phyloP scores from a whole-genome alignment of 23 tunicate genomes.

The Clavelina lepadiformis region DNA sequence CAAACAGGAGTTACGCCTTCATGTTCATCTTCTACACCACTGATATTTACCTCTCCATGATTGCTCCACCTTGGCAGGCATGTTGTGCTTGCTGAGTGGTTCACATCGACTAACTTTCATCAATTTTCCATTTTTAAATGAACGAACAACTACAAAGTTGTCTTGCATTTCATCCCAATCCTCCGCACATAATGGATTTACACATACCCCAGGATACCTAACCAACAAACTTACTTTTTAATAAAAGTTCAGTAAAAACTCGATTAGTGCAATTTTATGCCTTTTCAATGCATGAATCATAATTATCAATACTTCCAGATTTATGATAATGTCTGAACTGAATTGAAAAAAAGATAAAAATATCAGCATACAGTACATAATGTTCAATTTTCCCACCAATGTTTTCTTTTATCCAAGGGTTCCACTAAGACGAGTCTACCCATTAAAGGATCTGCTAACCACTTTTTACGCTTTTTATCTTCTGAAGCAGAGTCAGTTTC shows the following conservation, averaged over 20 bases:
- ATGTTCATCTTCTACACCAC: too few species aligned
- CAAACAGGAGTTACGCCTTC: too few species aligned
- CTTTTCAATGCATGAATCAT: too few species aligned
- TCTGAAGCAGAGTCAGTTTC: slow-evolving; percentile 35
- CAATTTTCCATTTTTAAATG: slow-evolving; percentile 74
- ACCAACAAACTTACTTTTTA: not conserved
- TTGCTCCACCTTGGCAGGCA: slow-evolving; percentile 63
- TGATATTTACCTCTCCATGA: slow-evolving; percentile 69
- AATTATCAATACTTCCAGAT: too few species aligned
- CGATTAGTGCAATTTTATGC: not conserved
- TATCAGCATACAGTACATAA: not conserved
- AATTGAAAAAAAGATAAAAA: too few species aligned
- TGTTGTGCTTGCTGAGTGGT: slow-evolving; percentile 22
- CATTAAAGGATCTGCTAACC: slow-evolving; percentile 71
- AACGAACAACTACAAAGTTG: slow-evolving; percentile 51
- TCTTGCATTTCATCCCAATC: slow-evolving; percentile 18
- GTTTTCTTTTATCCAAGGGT: slow-evolving; percentile 81
- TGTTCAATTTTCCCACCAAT: slow-evolving; percentile 41
- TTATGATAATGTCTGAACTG: too few species aligned
- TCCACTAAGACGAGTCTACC: slow-evolving; percentile 87
- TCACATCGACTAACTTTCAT: slow-evolving; percentile 14
- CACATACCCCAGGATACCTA: slow-evolving; percentile 86
- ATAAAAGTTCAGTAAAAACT: not conserved
- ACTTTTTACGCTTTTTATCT: slow-evolving; percentile 49
- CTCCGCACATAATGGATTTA: slow-evolving; percentile 70